Conservation (phyloP, 2,113 vertebrate species). For the Xenus cinereus region DNA sequence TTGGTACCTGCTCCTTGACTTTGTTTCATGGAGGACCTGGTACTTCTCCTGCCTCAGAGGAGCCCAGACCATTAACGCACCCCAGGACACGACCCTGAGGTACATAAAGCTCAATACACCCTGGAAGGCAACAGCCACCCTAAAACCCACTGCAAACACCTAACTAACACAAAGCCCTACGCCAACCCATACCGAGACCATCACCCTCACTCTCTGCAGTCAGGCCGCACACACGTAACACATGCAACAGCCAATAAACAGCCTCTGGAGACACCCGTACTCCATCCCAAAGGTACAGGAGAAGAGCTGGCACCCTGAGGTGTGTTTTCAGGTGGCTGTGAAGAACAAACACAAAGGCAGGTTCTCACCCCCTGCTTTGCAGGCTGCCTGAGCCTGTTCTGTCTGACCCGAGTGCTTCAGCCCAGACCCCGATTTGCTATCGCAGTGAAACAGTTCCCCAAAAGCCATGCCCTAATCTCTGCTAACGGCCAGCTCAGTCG, state of each 20-base stretch:
- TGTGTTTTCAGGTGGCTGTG: background rate
- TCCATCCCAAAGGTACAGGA: background rate
- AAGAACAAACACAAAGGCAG: background rate
- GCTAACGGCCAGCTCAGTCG: background rate
- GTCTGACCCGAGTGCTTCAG: background rate
- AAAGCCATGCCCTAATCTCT: background rate
- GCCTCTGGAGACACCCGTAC: no score
- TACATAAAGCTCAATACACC: background rate
- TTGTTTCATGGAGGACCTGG: background rate
- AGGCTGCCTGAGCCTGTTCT: background rate
- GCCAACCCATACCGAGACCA: background rate
- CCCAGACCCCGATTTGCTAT: background rate
- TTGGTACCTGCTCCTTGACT: background rate
- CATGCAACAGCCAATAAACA: background rate
- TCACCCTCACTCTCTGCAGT: background rate
- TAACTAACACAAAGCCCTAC: background rate
- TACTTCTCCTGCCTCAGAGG: background rate
- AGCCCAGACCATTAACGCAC: background rate
- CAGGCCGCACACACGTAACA: no score
- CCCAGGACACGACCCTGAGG: background rate
- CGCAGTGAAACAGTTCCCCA: background rate
- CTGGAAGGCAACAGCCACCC: background rate
- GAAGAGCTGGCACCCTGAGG: background rate
- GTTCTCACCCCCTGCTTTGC: background rate
- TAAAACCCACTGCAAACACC: background rate